These are phyloP conservation scores for Disparrhopalites patrizii DNA, from an alignment of 2,888 invertebrate genomes.

Conservation along the genomic window DNA sequence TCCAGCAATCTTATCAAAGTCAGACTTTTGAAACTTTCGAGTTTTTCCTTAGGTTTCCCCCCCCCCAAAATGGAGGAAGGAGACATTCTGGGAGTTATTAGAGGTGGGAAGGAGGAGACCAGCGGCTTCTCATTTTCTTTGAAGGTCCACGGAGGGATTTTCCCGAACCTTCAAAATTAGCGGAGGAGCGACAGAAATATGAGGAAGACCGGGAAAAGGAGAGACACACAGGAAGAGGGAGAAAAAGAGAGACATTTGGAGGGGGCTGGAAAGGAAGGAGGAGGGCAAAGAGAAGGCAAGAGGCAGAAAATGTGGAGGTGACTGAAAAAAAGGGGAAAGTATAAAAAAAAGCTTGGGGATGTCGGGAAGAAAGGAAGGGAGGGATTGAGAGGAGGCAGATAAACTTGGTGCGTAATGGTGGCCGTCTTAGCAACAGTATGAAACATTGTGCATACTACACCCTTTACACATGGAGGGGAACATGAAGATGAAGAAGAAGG, in stretches of 20 bases:
- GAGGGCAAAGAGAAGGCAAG: background rate
- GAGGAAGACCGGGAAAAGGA: too few relatives aligned
- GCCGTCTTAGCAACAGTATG: too few relatives aligned
- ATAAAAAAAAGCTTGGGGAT: background rate
- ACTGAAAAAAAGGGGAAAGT: background rate
- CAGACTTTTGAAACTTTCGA: too few relatives aligned
- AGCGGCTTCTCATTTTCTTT: background rate
- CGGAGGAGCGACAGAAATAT: too few relatives aligned
- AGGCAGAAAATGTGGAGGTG: background rate
- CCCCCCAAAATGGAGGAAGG: too few relatives aligned
- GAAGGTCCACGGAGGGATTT: background rate
- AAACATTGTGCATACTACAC: background rate
- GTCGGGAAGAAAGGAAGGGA: background rate
- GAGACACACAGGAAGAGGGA: background rate
- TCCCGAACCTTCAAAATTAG: background rate
- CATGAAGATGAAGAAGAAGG: background rate
- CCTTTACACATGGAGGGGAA: background rate
- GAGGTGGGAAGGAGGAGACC: too few relatives aligned
- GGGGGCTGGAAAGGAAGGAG: background rate
- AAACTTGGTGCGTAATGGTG: conserved; percentile 12
- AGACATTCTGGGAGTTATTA: too few relatives aligned
- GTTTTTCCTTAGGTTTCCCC: too few relatives aligned
- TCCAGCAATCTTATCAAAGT: too few relatives aligned
- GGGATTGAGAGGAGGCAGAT: background rate
- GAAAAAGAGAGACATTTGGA: background rate